A percentile compares a stretch with the other conserved stretches of the same genome.
Evolutionary conservation across 92 coral and sea anemone species (phyloP).

Genomic region (Epizoanthus rinbou): DNA sequence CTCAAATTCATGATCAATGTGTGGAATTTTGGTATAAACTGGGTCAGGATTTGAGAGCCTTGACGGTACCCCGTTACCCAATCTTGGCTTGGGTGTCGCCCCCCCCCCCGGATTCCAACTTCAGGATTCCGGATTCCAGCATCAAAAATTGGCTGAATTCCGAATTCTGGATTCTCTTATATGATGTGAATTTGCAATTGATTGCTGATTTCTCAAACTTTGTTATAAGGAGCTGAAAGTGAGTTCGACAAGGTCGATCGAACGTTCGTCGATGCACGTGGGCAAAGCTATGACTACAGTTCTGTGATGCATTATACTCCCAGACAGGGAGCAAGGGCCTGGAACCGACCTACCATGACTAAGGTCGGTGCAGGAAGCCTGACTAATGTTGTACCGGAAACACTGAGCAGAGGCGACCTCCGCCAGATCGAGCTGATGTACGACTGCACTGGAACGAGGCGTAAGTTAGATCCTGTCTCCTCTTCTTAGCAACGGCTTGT

Average conservation of each 20-base stretch:
- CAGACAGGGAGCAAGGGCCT: constrained; percentile 18
- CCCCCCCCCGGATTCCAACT: no score
- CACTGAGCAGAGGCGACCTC: constrained; percentile 11
- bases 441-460: constrained; percentile 27
- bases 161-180: not conserved
- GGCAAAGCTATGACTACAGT: constrained; percentile 5
- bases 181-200: not conserved
- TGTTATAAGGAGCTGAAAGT: constrained; percentile 1
- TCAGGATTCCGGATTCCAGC: no score
- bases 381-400: constrained; percentile 15
- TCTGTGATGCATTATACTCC: constrained; percentile 35
- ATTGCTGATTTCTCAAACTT: not conserved
- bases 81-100: no score
- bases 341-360: constrained; percentile 31
- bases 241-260: constrained; percentile 2
- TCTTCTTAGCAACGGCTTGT: not conserved
- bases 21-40: no score
- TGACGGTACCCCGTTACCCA: no score
- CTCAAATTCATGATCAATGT: no score
- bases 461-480: not conserved
- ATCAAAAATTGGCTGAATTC: no score
- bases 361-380: constrained; percentile 7
- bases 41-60: no score
- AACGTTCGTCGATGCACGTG: not conserved
- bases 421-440: constrained; percentile 32